phyloP scores from a whole-genome alignment of 2,888 invertebrate genomes.

The Alentia gelatinosa region DNA sequence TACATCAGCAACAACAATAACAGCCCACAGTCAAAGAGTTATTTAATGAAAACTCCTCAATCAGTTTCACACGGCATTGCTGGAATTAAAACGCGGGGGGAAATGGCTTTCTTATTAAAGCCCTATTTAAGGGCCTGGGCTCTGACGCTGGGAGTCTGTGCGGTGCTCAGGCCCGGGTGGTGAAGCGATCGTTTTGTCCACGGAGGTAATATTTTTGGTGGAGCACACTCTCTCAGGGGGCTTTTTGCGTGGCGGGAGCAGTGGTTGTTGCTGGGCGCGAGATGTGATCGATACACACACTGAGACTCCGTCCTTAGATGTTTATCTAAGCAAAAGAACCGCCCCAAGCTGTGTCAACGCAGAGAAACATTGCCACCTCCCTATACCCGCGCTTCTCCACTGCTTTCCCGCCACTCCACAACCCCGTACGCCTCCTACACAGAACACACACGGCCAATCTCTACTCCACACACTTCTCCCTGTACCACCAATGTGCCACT shows the following conservation, averaged over 20 bases:
- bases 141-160: neutral
- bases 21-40: too few species aligned
- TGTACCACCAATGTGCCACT: neutral
- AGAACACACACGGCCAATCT: neutral
- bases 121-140: too few species aligned
- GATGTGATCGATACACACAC: constrained; percentile 14
- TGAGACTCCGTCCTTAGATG: constrained; percentile 16
- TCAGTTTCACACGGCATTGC: too few species aligned
- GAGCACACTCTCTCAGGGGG: neutral
- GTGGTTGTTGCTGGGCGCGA: constrained; percentile 7
- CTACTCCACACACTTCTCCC: neutral
- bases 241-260: neutral
- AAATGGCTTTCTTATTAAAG: too few species aligned
- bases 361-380: constrained; percentile 22
- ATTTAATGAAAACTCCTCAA: too few species aligned
- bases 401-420: neutral
- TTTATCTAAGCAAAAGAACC: constrained; percentile 45
- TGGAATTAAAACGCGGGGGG: too few species aligned
- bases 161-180: too few species aligned
- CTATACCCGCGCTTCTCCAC: neutral
- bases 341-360: constrained; percentile 47
- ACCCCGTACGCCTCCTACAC: neutral
- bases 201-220: constrained; percentile 18
- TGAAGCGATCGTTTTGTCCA: too few species aligned
- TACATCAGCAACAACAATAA: too few species aligned